phyloP scores from a whole-genome alignment of 1,140 invertebrate species.

The Cephus cinctus region DNA sequence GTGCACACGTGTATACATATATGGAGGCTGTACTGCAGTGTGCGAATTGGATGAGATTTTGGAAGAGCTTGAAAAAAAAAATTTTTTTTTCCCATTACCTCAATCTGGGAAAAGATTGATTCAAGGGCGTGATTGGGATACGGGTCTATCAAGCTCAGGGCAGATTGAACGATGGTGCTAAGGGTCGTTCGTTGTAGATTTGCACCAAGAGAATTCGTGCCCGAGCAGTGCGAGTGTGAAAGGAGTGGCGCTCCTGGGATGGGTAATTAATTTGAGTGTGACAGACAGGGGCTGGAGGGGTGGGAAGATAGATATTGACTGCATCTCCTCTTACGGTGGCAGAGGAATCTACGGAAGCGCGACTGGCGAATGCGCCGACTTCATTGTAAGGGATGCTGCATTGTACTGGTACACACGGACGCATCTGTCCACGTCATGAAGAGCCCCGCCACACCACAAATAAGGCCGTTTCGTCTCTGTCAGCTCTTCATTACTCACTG shows the following conservation, averaged over 20 bases:
- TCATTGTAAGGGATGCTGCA: slow-evolving; percentile 12
- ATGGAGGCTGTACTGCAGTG: slow-evolving; percentile 20
- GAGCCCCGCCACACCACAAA: slow-evolving; percentile 21
- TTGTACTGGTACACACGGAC: slow-evolving; percentile 5
- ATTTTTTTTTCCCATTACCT: too few species aligned
- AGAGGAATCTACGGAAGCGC: slow-evolving; percentile 13
- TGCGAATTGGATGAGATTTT: too few species aligned
- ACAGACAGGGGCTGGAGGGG: slow-evolving; percentile 19
- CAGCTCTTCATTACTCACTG: slow-evolving; percentile 36
- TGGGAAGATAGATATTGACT: slow-evolving; percentile 29
- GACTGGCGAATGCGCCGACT: slow-evolving; percentile 13
- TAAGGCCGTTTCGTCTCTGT: slow-evolving; percentile 36
- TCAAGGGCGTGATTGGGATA: too few species aligned
- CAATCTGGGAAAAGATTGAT: too few species aligned
- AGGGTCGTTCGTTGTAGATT: too few species aligned
- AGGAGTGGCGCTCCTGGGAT: too few species aligned
- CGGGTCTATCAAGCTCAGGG: too few species aligned
- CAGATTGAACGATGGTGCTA: too few species aligned
- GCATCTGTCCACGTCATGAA: slow-evolving; percentile 4
- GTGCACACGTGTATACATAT: background rate
- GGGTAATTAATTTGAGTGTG: slow-evolving; percentile 35
- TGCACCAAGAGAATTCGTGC: too few species aligned
- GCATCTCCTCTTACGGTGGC: slow-evolving; percentile 18
- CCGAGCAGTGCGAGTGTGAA: too few species aligned
- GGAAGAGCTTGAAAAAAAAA: too few species aligned